phyloP scores from a whole-genome alignment of 1,140 invertebrate species.

The Bradysia coprophila region DNA sequence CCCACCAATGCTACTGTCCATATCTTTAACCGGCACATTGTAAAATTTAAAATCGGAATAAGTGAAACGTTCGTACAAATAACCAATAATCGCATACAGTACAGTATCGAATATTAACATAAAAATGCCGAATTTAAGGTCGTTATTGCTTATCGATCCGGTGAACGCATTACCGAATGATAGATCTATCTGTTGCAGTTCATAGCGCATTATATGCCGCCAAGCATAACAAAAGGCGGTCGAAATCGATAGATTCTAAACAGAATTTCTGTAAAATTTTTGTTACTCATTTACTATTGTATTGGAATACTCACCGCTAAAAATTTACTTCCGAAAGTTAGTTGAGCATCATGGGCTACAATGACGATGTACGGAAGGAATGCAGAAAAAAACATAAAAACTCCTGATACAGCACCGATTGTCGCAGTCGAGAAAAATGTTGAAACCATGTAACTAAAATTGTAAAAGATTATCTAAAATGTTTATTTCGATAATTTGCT shows the following conservation, averaged over 20 bases:
- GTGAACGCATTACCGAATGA: conserved; percentile 20
- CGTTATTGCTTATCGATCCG: conserved; percentile 16
- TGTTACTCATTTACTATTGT: background rate
- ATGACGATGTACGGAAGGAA: conserved; percentile 45
- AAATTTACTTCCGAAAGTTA: conserved; percentile 30
- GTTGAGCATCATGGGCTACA: conserved; percentile 35
- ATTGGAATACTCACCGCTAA: conserved; percentile 36
- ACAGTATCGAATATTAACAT: conserved; percentile 28
- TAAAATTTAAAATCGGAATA: conserved; percentile 17
- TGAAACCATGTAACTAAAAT: conserved; percentile 41
- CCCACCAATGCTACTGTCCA: conserved; percentile 25
- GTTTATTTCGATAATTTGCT: no score
- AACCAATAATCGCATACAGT: conserved; percentile 27
- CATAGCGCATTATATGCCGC: conserved; percentile 33
- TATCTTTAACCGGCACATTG: conserved; percentile 12
- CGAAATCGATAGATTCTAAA: conserved; percentile 22
- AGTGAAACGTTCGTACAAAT: conserved; percentile 8
- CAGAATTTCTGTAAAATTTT: background rate
- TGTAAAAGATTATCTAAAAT: no score
- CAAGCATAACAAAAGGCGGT: conserved; percentile 41
- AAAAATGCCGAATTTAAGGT: conserved; percentile 14
- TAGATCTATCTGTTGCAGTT: conserved; percentile 30
- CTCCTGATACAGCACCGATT: conserved; percentile 36
- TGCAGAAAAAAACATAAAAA: conserved; percentile 37
- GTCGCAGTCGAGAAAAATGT: conserved; percentile 41